Evolutionary conservation across 2,888 invertebrate species (phyloP), one percentile per base, ranked within the genome.

Genomic region (Cheilosia vulpina): DNA sequence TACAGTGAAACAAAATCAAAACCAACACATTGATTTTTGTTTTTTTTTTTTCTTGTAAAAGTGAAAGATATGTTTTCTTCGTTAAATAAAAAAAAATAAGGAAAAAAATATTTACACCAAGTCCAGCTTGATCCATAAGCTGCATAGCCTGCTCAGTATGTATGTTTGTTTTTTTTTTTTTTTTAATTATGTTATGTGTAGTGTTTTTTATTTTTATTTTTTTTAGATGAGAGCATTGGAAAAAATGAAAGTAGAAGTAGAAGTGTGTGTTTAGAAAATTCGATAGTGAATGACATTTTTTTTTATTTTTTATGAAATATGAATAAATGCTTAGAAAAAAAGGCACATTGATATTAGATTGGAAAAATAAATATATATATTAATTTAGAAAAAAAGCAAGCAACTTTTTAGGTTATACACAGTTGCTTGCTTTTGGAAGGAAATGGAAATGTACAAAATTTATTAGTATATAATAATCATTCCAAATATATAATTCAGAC

Each of bases 61-160:
- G 21, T 55, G 19, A 57, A 84, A 43, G 50, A 17, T 15, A 76
- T 60, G 47, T 50, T 47, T 71, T 68, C 17, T 58, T 58, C 34
- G 34, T 41, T 53, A 53, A 41, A 75, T 69, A 66, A 52, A 52
- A 76, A 80, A 71, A 60, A 53, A 76, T 72, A 60, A 69, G 55
- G 50, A 90, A 90, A 90, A 90, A 92, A 90, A 96, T 96, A 96
- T 95, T 96, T 96, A 96, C 96, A 95, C 96, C 95, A 93, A 95
- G 94, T 94, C 96, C 96, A 93, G 95, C 95, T 94, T 96, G 95
- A 94, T 96, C 96, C 97, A 97, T 96, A 92, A 96, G 96, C 95
- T 96, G 97, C 96, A 97, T 96, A 93, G 96, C 96, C 97, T 97
- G 95, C 93, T 93, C 87, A 83, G 78, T 62, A 63, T 73, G 72